A percentile compares a stretch with the other conserved stretches of the same genome.
phyloP scores from a whole-genome alignment of 2,888 invertebrate genomes.

The Melieria omissa region DNA sequence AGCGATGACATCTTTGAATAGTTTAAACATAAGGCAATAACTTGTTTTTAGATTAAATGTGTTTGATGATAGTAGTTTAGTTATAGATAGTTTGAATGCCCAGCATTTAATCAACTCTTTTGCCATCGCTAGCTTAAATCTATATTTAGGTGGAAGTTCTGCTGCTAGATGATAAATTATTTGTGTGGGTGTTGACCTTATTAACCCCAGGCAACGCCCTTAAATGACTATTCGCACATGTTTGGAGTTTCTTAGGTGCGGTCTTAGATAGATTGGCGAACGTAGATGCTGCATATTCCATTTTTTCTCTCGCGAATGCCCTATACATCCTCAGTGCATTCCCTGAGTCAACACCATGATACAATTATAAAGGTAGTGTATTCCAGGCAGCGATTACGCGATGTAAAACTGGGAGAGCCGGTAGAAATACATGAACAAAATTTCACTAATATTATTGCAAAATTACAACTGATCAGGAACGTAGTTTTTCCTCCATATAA shows the following conservation, averaged over 20 bases:
- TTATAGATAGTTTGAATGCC: not conserved
- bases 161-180: constrained; percentile 18
- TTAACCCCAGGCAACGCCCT: constrained; percentile 16
- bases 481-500: no score
- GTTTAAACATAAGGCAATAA: not conserved
- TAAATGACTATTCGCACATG: constrained; percentile 9
- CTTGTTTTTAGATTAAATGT: not conserved
- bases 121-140: not conserved
- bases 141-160: constrained; percentile 6
- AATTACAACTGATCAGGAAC: no score
- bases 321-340: not conserved
- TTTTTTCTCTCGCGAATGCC: constrained; percentile 13
- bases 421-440: no score
- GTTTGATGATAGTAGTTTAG: not conserved
- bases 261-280: not conserved
- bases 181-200: constrained; percentile 18
- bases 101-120: constrained; percentile 18
- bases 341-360: no score
- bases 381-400: no score
- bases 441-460: no score
- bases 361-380: no score
- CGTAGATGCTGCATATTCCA: constrained; percentile 6
- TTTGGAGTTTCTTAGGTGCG: constrained; percentile 6
- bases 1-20: not conserved
- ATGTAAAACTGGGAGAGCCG: no score